Percentiles rank a stretch among this genome's conserved stretches.
These are phyloP conservation scores for Pluvialis apricaria DNA, from an alignment of 2,113 vertebrate species.

Conservation along the genomic window DNA sequence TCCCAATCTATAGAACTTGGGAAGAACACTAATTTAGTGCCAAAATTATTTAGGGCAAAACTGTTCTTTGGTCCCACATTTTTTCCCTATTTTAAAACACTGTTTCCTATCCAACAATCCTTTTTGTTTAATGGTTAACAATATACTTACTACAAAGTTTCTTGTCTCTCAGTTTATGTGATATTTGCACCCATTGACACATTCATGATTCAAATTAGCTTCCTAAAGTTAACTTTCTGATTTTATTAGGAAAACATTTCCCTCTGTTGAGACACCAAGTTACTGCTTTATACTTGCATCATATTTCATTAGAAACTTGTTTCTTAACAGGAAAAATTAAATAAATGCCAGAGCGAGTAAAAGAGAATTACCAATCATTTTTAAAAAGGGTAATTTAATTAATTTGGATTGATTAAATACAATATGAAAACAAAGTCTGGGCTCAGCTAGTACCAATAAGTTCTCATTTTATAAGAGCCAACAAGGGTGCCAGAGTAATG, in stretches of 20 bases:
- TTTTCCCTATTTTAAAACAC: neutral
- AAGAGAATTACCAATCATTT: neutral
- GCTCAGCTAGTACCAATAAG: neutral
- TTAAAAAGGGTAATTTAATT: neutral
- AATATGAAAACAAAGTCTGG: neutral
- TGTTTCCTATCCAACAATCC: neutral
- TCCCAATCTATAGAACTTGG: neutral
- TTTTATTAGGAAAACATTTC: slow-evolving; percentile 14
- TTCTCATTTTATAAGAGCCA: neutral
- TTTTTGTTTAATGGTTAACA: neutral
- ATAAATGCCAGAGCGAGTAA: neutral
- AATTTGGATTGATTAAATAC: neutral
- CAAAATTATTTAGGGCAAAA: neutral
- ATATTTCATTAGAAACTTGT: neutral
- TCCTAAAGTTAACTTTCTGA: neutral
- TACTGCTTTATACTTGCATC: neutral
- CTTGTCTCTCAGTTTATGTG: neutral
- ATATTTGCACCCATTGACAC: neutral
- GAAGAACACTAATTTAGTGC: neutral
- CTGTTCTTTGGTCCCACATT: neutral
- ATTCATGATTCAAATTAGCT: neutral
- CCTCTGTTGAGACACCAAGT: neutral
- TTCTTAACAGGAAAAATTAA: neutral
- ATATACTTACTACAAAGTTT: neutral
- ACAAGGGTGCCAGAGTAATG: neutral